Percentiles rank a stretch among this genome's conserved stretches.
Evolutionary conservation across 2,797 vertebrate genomes (phyloP).

Genomic region (Gymnothorax reevesii): DNA sequence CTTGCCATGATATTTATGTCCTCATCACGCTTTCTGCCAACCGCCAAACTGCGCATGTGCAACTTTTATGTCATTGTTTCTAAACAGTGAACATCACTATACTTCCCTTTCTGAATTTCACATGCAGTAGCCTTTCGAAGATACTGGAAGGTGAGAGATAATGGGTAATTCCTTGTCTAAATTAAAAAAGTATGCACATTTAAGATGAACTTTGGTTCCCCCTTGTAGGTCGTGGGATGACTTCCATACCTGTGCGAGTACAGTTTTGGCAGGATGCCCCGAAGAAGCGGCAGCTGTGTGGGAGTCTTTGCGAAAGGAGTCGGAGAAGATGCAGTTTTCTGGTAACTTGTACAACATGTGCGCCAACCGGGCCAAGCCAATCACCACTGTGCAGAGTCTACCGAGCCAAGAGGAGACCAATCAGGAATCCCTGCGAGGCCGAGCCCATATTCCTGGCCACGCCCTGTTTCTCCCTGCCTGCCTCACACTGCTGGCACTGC

Average conservation of each 20-base stretch:
- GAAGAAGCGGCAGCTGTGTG: conserved; percentile 78
- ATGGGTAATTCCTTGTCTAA: background rate
- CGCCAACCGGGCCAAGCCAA: conserved; percentile 59
- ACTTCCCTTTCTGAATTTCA: too few species aligned
- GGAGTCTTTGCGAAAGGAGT: conserved; percentile 82
- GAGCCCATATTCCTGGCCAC: conserved; percentile 46
- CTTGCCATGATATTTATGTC: too few species aligned
- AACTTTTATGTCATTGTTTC: too few species aligned
- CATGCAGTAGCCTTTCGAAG: background rate
- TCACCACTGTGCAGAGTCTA: conserved; percentile 46
- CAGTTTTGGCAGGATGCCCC: conserved; percentile 75
- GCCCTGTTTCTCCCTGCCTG: conserved; percentile 46
- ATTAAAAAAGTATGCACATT: background rate
- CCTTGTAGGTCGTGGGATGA: conserved; percentile 80
- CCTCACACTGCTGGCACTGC: conserved; percentile 46
- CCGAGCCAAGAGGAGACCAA: conserved; percentile 66
- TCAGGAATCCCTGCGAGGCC: conserved; percentile 73
- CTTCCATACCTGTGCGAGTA: conserved; percentile 77
- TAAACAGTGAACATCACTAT: too few species aligned
- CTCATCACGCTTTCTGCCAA: too few species aligned
- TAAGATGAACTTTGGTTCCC: conserved; percentile 18
- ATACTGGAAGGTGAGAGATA: background rate
- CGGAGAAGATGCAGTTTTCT: conserved; percentile 79
- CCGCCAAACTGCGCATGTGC: too few species aligned
- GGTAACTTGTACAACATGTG: conserved; percentile 83